Base-by-base conservation (phyloP, 37 sponge, comb jelly and placozoan genomes). In the Lycopodina hypogea region DNA sequence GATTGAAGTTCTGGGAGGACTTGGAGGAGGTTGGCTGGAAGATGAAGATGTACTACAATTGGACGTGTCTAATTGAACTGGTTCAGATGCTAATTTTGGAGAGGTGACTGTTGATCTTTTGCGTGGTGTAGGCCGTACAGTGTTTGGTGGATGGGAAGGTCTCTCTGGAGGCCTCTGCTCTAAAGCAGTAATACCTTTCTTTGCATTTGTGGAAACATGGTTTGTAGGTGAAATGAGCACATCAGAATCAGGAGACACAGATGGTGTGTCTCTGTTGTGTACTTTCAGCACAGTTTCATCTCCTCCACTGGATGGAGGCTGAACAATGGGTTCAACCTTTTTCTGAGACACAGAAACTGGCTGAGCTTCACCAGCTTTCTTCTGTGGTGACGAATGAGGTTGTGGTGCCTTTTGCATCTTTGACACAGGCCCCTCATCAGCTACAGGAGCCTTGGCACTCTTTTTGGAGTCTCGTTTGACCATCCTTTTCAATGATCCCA, bases 401-500 rank as follows among this genome's bases (percentile, higher is more conserved):
- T 45, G 9, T 4, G 9, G 9, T 45, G 9, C 8, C 8, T 59
- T 59, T 23, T 59, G 60, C 12, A 53, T 17, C 60, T 28, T 28
- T 3, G 28, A 17, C 60, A 17, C 28, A 23, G n/a, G 60, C 28
- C 12, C 28, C 6, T 59, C 28, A 17, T 59, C 12, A 28, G 15
- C 12, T 17, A 6, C 3, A 28, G 18, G 60, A 26, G n/a, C 8
- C 60, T 59, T 23, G 28, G 18, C 22, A 14, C n/a, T 67, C 42
- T 73, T 53, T 56, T 73, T 73, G 29, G 70, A 56, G 24, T 77
- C 85, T 59, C 77, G 63, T 59, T 41, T 61, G 8, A 84, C 84
- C 69, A 84, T 76, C 61, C 57, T 84, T 53, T 70, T 84, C 63
- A 84, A 61, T 59, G 84, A 84, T 29, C 51, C 36, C 77, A 84